Conservation (phyloP, 2,797 vertebrate genomes). For the Acanthornis magna region DNA sequence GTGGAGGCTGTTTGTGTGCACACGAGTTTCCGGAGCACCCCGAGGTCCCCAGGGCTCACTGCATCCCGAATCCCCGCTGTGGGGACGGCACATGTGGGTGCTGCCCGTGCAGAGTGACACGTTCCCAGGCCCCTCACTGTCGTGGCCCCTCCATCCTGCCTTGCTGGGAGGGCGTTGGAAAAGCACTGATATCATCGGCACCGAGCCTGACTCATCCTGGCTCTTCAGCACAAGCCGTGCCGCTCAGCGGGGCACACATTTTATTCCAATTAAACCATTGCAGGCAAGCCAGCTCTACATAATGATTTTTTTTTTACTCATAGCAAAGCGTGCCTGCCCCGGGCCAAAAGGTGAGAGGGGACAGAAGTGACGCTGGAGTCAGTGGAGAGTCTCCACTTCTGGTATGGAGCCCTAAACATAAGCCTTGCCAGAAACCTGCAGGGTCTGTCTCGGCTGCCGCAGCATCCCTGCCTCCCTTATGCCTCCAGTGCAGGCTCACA, state of each 20-base stretch:
- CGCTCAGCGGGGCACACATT: slow-evolving; percentile 2
- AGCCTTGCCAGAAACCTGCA: neutral
- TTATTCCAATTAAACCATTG: slow-evolving; percentile 27
- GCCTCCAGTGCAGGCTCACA: neutral
- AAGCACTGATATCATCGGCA: slow-evolving; percentile 40
- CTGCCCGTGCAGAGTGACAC: neutral
- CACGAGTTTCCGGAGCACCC: neutral
- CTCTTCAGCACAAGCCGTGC: slow-evolving; percentile 9
- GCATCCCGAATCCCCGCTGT: fast-evolving
- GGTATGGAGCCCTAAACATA: neutral
- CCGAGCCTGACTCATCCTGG: slow-evolving; percentile 17
- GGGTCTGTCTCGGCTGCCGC: neutral
- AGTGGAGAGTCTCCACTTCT: neutral
- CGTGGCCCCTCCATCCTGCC: neutral
- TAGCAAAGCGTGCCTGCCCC: neutral
- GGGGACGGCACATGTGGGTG: fast-evolving
- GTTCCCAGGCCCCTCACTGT: neutral
- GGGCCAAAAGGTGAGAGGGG: neutral
- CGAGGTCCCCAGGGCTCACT: neutral
- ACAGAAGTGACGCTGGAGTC: neutral
- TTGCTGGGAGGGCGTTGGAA: neutral
- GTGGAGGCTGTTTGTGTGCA: neutral
- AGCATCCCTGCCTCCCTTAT: neutral
- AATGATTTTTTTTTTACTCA: neutral
- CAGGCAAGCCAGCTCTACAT: neutral